Evolutionary conservation across 2,113 vertebrate genomes (phyloP), one percentile per base, ranked within the genome.

Genomic region (Bujurquina vittata): DNA sequence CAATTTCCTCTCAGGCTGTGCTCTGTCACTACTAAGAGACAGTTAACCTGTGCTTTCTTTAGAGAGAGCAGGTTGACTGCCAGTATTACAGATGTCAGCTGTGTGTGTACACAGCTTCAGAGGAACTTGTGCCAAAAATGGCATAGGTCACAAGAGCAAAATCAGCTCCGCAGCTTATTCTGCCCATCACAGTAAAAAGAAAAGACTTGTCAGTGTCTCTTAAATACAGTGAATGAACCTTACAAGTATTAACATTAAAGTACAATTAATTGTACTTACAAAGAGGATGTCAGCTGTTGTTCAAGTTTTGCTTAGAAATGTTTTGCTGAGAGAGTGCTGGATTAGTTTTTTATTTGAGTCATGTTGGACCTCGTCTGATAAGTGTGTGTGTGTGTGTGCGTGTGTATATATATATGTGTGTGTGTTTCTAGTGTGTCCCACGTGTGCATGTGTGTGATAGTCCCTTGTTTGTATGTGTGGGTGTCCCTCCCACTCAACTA

Each of bases 401-500:
- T 59, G 12, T 35, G 59, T 37, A 0, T 63, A 35, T 23, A 12
- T 67, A 22, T 46, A 4, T 67, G 12, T 52, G 40, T 22, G 58
- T 31, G 18, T 4, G 60, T 43, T 35, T 26, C 80, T 31, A 33
- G 29, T 49, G 54, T 46, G 73, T 54, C 43, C 65, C 29, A 43
- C 3, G 10, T 52, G 23, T 69, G 49, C 23, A 69, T n/a, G n/a
- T 69, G 17, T 35, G 60, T 76, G 59, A 49, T 57, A 75, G 35
- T 65, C 69, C 59, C 80, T 35, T 57, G 35, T 52, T 40, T 75
- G 31, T 55, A 55, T 74, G 31, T 56, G 69, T 75, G 65, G 65
- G 65, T 69, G 17, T 52, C 65, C 65, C 65, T 69, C 65, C 65
- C 29, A 52, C 43, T 69, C 65, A 52, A 52, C 43, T 69, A 69